phyloP scores from a whole-genome alignment of 1,140 invertebrate genomes.

The Nasonia giraulti region DNA sequence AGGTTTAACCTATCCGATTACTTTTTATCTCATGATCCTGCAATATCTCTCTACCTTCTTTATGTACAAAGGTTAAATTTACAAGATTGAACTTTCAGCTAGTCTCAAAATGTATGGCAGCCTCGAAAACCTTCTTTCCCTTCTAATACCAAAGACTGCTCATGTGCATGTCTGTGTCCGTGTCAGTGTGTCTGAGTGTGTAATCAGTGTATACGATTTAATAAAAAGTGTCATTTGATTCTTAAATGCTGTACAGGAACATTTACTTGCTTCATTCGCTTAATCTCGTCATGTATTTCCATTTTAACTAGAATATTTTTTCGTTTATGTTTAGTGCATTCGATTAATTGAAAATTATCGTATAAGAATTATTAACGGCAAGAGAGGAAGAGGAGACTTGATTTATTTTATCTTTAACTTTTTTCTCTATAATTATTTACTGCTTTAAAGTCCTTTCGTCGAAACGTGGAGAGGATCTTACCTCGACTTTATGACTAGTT shows the following conservation, averaged over 20 bases:
- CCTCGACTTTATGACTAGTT: slow-evolving; percentile 64
- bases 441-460: slow-evolving; percentile 50
- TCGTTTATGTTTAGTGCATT: slow-evolving; percentile 60
- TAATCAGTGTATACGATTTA: slow-evolving; percentile 54
- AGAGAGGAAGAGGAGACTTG: slow-evolving; percentile 47
- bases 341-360: slow-evolving; percentile 60
- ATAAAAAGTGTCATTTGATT: slow-evolving; percentile 72
- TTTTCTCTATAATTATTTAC: slow-evolving; percentile 37
- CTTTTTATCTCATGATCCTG: slow-evolving; percentile 26
- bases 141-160: slow-evolving; percentile 67
- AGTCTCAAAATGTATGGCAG: slow-evolving; percentile 56
- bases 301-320: slow-evolving; percentile 62
- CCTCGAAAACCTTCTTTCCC: slow-evolving; percentile 64
- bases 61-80: slow-evolving; percentile 69
- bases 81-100: slow-evolving; percentile 64
- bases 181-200: slow-evolving; percentile 48
- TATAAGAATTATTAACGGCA: slow-evolving; percentile 56
- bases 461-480: slow-evolving; percentile 60
- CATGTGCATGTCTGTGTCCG: slow-evolving; percentile 48
- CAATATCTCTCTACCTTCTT: slow-evolving; percentile 53
- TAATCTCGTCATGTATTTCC: slow-evolving; percentile 62
- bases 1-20: slow-evolving; percentile 35
- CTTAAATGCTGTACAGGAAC: slow-evolving; percentile 76
- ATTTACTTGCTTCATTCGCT: slow-evolving; percentile 70
- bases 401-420: slow-evolving; percentile 29